Base-by-base conservation (phyloP, 2,113 vertebrate species). In the Chelonoidis abingdonii region DNA sequence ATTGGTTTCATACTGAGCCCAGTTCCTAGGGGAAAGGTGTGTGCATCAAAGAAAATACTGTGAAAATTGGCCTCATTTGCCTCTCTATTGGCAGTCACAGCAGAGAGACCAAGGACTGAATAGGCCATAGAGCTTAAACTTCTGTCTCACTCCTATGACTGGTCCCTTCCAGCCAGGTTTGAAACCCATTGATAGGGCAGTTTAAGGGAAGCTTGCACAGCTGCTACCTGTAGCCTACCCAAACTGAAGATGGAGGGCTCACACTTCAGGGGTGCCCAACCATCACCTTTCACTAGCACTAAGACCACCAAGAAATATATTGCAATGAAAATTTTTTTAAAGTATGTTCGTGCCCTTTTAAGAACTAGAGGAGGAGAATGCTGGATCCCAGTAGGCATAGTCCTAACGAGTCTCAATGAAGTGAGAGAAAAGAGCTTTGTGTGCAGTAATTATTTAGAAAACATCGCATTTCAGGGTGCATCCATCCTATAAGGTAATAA, bases 391-490 rank as follows among this genome's bases (percentile, higher is more conserved):
- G 69, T 84, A 88, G n/a, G n/a, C n/a, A 38, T 38, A 47, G 41
- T 47, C 41, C 41, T 47, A 78, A 47, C 29, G 25, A 47, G 22
- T 78, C 41, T 78, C 41, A 47, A 6, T 38, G n/a, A 72, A 38
- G 19, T 38, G 29, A 83, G 62, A 22, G 25, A 79, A 92, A 19
- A 53, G 12, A 86, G 84, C 90, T 96, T 10, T 86, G 12, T 52
- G 62, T 44, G 24, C 41, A 91, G 41, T 24, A 53, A 5, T 89
- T n/a, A 80, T 88, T 93, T 92, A 75, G 82, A 93, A 96, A 90
- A 93, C 83, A 89, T n/a, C 3, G 7, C 35, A 89, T 94, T 90
- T 94, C 87, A 86, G 80, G 11, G 17, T 69, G 6, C 78, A 83
- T 96, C 84, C 80, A 94, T 38, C 80, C 86, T 62, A 41, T 76